Conservation (phyloP, 1,140 invertebrate genomes). For the Coenobita brevimanus region DNA sequence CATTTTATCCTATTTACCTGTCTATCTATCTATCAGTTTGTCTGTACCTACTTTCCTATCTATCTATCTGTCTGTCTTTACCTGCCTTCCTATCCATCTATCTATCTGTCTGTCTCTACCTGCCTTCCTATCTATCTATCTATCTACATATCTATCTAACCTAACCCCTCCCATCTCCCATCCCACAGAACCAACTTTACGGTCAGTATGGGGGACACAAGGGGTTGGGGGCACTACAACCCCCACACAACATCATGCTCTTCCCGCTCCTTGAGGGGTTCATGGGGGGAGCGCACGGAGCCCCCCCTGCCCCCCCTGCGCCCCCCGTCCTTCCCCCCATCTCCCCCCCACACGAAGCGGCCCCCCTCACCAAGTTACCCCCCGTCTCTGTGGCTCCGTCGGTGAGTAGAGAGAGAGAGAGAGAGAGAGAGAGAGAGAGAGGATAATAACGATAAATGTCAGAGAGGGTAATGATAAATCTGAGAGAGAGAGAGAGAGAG, state of each 20-base stretch:
- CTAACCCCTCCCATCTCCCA: not conserved
- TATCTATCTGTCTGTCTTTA: not conserved
- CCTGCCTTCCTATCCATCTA: not conserved
- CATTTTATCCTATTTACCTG: too few species aligned
- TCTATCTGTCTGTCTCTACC: not conserved
- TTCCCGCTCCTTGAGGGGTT: constrained; percentile 78
- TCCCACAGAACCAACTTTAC: constrained; percentile 65
- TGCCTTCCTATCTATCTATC: too few species aligned
- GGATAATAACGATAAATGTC: too few species aligned
- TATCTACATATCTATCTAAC: not conserved
- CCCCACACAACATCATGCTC: constrained; percentile 77
- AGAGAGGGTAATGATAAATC: too few species aligned
- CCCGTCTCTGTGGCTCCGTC: constrained; percentile 41
- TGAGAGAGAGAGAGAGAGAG: not conserved
- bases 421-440: too few species aligned
- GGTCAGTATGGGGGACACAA: constrained; percentile 63
- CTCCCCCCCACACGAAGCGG: constrained; percentile 76
- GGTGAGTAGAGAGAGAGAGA: constrained; percentile 50
- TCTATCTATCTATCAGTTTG: too few species aligned
- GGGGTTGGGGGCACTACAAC: constrained; percentile 50
- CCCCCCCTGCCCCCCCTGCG: constrained; percentile 73
- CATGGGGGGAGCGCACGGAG: constrained; percentile 70
- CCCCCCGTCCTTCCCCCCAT: constrained; percentile 74
- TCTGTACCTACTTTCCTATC: not conserved
- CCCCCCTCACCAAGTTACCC: constrained; percentile 72